phyloP scores from a whole-genome alignment of 2,888 invertebrate species.

The Agrochola circellaris region DNA sequence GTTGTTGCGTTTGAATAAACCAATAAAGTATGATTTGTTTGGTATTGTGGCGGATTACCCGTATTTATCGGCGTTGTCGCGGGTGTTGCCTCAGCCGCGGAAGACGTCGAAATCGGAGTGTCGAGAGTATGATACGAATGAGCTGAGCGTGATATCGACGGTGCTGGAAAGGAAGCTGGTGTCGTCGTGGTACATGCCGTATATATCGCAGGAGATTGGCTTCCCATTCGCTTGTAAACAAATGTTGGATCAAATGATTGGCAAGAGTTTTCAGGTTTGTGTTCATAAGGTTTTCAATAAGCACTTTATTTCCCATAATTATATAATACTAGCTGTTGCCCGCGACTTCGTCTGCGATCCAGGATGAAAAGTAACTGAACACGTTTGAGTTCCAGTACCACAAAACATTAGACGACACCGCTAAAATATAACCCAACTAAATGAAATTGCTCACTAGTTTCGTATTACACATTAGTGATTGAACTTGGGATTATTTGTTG shows the following conservation, averaged over 20 bases:
- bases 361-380: no score
- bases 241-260: conserved; percentile 88
- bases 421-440: no score
- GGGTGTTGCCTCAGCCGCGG: conserved; percentile 73
- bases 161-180: conserved; percentile 86
- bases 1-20: conserved; percentile 88
- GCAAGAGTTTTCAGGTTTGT: conserved; percentile 85
- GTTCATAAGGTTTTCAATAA: neutral
- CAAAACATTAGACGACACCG: no score
- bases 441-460: no score
- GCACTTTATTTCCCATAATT: neutral
- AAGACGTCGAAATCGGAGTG: conserved; percentile 64
- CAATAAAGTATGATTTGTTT: conserved; percentile 86
- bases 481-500: no score
- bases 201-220: conserved; percentile 87
- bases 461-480: no score
- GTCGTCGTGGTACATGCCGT: conserved; percentile 88
- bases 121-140: conserved; percentile 86
- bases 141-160: conserved; percentile 86
- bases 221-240: conserved; percentile 89
- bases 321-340: no score
- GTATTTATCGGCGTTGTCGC: conserved; percentile 71
- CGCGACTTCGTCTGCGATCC: no score
- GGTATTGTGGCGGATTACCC: conserved; percentile 77
- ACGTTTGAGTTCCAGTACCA: no score